Percentiles rank a stretch among this genome's conserved stretches.
Evolutionary conservation across 2,113 vertebrate genomes (phyloP).

Genomic region (Ursus arctos): DNA sequence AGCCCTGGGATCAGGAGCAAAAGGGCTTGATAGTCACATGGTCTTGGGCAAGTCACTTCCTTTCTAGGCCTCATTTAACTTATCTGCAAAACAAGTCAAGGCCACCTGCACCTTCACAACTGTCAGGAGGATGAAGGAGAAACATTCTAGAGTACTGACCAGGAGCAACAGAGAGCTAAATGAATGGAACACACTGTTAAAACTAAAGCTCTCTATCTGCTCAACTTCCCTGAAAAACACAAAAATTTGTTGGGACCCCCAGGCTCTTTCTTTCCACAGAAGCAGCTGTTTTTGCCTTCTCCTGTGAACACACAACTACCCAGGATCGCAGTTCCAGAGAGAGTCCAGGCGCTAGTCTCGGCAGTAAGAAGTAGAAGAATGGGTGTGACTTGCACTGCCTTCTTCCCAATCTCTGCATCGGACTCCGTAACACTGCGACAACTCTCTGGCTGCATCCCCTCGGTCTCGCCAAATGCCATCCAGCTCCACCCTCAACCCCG

Average conservation of each 20-base stretch:
- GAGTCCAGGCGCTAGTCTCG: not conserved
- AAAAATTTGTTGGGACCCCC: not conserved
- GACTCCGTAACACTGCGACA: not conserved
- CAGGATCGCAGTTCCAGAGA: not conserved
- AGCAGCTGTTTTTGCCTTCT: not conserved
- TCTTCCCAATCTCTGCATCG: not conserved
- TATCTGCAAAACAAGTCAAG: constrained; percentile 42
- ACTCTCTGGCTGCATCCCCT: constrained; percentile 36
- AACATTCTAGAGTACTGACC: not conserved
- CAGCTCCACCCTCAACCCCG: constrained; percentile 9
- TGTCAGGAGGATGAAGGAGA: not conserved
- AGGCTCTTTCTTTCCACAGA: not conserved
- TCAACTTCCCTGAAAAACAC: not conserved
- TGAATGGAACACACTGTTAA: not conserved
- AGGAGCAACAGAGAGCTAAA: not conserved
- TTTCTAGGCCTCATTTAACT: constrained; percentile 53
- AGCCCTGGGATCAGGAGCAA: not conserved
- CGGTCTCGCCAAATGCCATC: not conserved
- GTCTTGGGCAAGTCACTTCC: constrained; percentile 19
- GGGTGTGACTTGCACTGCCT: not conserved
- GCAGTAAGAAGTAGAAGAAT: not conserved
- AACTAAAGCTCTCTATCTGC: not conserved
- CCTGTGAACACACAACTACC: not conserved
- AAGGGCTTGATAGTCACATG: not conserved
- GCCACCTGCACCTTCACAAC: not conserved